Evolutionary conservation across 2,113 vertebrate genomes (phyloP).

Genomic region (Pollimyrus isidori): DNA sequence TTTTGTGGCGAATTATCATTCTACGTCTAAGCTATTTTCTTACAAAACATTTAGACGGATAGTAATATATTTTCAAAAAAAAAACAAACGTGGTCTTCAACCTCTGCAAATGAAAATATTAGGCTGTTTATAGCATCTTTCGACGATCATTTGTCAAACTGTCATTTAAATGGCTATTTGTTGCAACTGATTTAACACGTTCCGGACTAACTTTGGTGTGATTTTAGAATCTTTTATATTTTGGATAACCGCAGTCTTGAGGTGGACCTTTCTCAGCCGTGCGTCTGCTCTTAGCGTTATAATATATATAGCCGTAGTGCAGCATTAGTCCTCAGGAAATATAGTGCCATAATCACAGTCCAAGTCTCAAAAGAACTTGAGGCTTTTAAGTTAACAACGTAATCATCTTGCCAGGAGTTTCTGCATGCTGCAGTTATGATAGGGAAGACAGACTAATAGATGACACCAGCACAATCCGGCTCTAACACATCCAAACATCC

Average conservation of each 20-base stretch:
- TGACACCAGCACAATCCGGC: neutral
- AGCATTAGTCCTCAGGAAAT: neutral
- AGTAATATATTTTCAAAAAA: neutral
- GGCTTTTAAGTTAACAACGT: neutral
- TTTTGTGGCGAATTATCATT: neutral
- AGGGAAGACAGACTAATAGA: neutral
- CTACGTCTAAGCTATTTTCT: neutral
- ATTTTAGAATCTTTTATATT: neutral
- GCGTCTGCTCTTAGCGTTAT: neutral
- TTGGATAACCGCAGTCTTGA: neutral
- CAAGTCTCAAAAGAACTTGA: neutral
- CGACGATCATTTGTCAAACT: neutral
- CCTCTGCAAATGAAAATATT: neutral
- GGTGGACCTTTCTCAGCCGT: neutral
- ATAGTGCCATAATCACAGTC: neutral
- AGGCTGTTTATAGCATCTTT: neutral
- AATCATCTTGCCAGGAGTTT: neutral
- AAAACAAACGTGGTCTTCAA: neutral
- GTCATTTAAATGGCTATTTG: neutral
- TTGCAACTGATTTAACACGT: neutral
- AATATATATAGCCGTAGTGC: neutral
- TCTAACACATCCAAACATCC: neutral
- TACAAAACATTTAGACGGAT: neutral
- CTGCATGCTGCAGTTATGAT: neutral
- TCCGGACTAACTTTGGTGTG: neutral